phyloP scores from a whole-genome alignment of 2,888 invertebrate genomes.

The Leucophenga montana region DNA sequence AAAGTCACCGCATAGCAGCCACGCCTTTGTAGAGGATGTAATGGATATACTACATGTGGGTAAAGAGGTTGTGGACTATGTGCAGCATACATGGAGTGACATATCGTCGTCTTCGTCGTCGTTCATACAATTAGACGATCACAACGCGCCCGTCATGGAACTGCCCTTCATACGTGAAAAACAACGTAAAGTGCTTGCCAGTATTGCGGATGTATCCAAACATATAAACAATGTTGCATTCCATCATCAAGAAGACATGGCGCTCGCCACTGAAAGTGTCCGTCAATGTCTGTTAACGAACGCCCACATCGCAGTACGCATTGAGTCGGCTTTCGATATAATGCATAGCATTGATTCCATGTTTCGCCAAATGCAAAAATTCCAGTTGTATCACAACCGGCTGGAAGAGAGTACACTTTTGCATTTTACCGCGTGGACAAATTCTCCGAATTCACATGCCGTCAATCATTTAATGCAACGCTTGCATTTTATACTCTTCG shows the following conservation, averaged over 20 bases:
- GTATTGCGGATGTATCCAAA: slow-evolving; percentile 65
- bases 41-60: slow-evolving; percentile 74
- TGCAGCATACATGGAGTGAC: slow-evolving; percentile 77
- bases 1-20: slow-evolving; percentile 26
- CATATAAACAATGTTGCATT: slow-evolving; percentile 64
- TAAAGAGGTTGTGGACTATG: slow-evolving; percentile 76
- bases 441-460: slow-evolving; percentile 78
- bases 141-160: slow-evolving; percentile 74
- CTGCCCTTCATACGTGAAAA: slow-evolving; percentile 76
- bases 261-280: slow-evolving; percentile 53
- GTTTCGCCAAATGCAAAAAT: slow-evolving; percentile 76
- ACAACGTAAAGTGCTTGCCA: slow-evolving; percentile 76
- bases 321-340: slow-evolving; percentile 77
- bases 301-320: slow-evolving; percentile 75
- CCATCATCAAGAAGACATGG: slow-evolving; percentile 49
- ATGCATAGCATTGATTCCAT: slow-evolving; percentile 76
- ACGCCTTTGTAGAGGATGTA: slow-evolving; percentile 75
- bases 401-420: slow-evolving; percentile 79
- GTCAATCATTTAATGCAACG: slow-evolving; percentile 78
- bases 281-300: slow-evolving; percentile 53
- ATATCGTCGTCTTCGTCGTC: too few species aligned
- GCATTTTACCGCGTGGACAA: slow-evolving; percentile 79
- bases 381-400: slow-evolving; percentile 73
- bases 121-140: slow-evolving; percentile 66
- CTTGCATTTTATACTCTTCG: slow-evolving; percentile 75